Evolutionary conservation across 2,888 invertebrate genomes (phyloP), one percentile per base, ranked within the genome.

Genomic region (Ferrisia virgata): DNA sequence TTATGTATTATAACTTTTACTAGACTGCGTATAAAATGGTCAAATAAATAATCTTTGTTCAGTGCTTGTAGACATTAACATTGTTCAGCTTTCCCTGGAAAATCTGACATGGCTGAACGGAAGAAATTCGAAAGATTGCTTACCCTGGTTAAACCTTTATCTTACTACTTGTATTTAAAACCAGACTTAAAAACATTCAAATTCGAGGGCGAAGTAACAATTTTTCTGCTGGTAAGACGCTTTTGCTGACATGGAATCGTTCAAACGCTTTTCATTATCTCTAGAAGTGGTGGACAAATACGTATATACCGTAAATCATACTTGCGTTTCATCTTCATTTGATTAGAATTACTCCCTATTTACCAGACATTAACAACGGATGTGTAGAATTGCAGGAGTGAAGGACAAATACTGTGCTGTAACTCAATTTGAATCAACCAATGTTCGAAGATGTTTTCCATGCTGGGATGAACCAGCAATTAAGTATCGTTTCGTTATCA

Each of bases 391-490:
- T 39, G 79, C 64, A 40, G 80, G 83, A 92, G 96, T 96, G 11
- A 93, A 94, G 86, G 94, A 94, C 88, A 91, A 93, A 83, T 94
- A 93, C 88, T 94, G 94, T 39, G 96, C 95, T 43, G 96, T 96
- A 85, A 97, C 97, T 82, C 97, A 97, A 89, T 98, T 97, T 88
- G 95, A 96, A 88, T 91, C 96, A 0, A 95, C 95, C 2, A 95
- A 95, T 90, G 98, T 98, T 6, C 92, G 98, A 84, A 91, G 95
- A 86, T 96, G 97, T 88, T 98, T 99, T 88, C 98, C 98, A 2
- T 98, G 98, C 89, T 99, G 97, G 96, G 98, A 99, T 89, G 99
- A 99, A 89, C 99, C 98, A 9, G 95, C 96, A 13, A 92, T 95
- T 86, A 99, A 99, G 89, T 95, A 98, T 0, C 96, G 95, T 1